Conservation (phyloP, 2,113 vertebrate genomes). For the Ictalurus punctatus region DNA sequence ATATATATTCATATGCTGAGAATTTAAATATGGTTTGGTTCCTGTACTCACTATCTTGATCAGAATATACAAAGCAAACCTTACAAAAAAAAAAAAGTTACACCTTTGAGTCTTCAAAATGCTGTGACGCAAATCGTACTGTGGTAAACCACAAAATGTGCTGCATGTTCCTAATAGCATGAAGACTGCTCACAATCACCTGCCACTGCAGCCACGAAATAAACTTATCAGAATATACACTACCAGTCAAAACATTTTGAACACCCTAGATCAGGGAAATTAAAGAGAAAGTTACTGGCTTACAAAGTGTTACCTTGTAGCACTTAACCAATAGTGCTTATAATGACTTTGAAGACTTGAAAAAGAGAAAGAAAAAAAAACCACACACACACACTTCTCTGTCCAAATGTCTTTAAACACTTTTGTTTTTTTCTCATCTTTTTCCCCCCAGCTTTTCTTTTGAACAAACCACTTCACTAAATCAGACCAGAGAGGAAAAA, state of each 20-base stretch:
- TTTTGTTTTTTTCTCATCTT: neutral
- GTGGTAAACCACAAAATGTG: conserved; percentile 15
- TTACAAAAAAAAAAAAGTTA: neutral
- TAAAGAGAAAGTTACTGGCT: no score
- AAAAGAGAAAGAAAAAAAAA: no score
- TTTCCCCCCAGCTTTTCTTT: neutral
- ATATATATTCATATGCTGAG: neutral
- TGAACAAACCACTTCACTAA: neutral
- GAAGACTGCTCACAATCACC: neutral
- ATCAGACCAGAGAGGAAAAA: neutral
- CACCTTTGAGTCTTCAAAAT: conserved; percentile 7
- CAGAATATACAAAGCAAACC: neutral
- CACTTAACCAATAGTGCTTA: neutral
- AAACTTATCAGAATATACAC: neutral
- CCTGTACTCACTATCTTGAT: neutral
- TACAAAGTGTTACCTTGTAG: neutral
- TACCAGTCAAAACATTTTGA: neutral
- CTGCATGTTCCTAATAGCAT: neutral
- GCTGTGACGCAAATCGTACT: conserved; percentile 10
- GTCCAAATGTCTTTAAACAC: neutral
- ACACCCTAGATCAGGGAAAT: neutral
- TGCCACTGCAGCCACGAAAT: neutral
- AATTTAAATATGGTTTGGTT: neutral
- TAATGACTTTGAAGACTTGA: neutral
- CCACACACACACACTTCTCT: no score